phyloP scores from a whole-genome alignment of 1,140 invertebrate genomes.

The Neodiprion lecontei region DNA sequence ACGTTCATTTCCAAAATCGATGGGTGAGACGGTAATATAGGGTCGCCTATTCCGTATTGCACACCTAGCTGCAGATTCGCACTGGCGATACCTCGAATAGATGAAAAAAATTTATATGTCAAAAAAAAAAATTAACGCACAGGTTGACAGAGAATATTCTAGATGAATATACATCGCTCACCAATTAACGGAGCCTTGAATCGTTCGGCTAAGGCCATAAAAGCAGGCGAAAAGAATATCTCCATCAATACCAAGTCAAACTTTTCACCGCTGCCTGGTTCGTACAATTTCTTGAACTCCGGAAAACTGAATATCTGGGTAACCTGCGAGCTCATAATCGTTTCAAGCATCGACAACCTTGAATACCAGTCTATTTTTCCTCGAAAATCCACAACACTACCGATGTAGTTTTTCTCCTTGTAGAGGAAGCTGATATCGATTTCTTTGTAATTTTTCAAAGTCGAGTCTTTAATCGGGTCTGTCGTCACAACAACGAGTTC shows the following conservation, averaged over 20 bases:
- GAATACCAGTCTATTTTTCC: not conserved
- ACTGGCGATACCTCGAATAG: no score
- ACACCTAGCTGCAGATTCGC: not conserved
- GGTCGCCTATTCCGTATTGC: constrained; percentile 26
- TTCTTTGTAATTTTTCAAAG: constrained; percentile 24
- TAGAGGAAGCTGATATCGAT: constrained; percentile 23
- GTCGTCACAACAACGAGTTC: constrained; percentile 34
- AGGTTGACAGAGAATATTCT: not conserved
- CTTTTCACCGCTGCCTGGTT: not conserved
- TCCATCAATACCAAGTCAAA: not conserved
- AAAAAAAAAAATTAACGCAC: not conserved
- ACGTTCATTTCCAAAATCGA: constrained; percentile 33
- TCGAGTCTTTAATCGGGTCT: constrained; percentile 31
- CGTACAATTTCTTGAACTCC: not conserved
- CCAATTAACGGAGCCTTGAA: not conserved
- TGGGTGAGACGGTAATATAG: constrained; percentile 35
- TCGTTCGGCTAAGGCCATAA: not conserved
- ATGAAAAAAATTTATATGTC: no score
- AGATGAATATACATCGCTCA: not conserved
- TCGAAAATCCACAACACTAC: not conserved
- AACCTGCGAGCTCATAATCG: not conserved
- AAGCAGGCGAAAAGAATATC: not conserved
- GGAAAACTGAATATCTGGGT: not conserved
- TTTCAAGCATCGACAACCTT: not conserved
- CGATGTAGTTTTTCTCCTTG: not conserved